Conservation (phyloP, 1,140 invertebrate species). For the Eulimnadia texana region DNA sequence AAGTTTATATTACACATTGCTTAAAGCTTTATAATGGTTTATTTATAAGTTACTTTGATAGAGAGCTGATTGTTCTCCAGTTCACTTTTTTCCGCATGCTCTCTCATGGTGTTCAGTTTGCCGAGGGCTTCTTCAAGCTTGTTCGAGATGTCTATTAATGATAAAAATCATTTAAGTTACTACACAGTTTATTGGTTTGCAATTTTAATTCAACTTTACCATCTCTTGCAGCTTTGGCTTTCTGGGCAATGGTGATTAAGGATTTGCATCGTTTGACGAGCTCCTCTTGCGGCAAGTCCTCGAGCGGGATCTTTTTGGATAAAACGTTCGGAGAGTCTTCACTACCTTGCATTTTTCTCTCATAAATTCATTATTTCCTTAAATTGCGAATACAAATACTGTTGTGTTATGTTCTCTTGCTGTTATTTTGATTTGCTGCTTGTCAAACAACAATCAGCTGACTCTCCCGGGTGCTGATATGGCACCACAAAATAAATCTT, state of each 20-base stretch:
- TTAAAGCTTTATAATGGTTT: no score
- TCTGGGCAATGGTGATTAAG: conserved; percentile 7
- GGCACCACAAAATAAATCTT: no score
- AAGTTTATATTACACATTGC: background rate
- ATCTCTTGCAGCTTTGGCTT: conserved; percentile 9
- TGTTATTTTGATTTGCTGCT: background rate
- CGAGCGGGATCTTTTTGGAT: conserved; percentile 1
- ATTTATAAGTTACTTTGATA: no score
- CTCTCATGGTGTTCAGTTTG: background rate
- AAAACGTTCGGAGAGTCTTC: background rate
- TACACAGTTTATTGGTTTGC: no score
- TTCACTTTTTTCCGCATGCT: background rate
- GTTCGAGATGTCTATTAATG: background rate
- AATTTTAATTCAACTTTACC: conserved; percentile 4
- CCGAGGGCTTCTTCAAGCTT: background rate
- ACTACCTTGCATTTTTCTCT: background rate
- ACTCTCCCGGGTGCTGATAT: background rate
- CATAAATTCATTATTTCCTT: background rate
- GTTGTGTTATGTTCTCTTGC: background rate
- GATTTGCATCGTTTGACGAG: conserved; percentile 7
- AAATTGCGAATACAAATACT: no score
- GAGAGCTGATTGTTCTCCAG: background rate
- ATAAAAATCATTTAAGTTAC: no score
- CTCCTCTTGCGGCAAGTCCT: conserved; percentile 5
- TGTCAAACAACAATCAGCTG: background rate